Evolutionary conservation across 2,888 invertebrate species (phyloP).

Genomic region (Drosophila paranaensis): DNA sequence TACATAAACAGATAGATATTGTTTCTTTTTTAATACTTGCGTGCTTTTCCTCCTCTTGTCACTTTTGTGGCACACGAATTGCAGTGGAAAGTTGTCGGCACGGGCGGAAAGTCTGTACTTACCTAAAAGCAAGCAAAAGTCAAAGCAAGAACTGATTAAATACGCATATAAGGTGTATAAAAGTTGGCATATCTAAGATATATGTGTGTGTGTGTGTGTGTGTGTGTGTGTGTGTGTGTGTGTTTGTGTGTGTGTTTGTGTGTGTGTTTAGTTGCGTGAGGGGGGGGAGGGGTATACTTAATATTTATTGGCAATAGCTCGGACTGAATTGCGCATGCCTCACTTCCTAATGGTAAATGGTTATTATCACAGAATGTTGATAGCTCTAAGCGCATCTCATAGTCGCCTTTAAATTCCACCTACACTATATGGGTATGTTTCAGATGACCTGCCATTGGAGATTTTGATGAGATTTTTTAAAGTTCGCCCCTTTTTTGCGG

Average conservation of each 20-base stretch:
- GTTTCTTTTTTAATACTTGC: slow-evolving; percentile 31
- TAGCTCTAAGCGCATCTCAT: slow-evolving; percentile 42
- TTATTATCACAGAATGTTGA: slow-evolving; percentile 50
- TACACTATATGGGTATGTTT: too few species aligned
- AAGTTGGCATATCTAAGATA: not conserved
- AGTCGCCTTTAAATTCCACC: slow-evolving; percentile 27
- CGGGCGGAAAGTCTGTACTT: slow-evolving; percentile 63
- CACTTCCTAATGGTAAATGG: slow-evolving; percentile 63
- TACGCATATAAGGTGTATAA: slow-evolving; percentile 29
- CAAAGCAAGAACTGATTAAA: slow-evolving; percentile 70
- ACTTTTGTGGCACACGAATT: slow-evolving; percentile 55
- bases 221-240: slow-evolving; percentile 14
- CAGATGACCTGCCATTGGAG: slow-evolving; percentile 5
- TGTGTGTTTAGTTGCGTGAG: too few species aligned
- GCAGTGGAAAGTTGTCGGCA: slow-evolving; percentile 69
- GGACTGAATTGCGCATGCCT: slow-evolving; percentile 55
- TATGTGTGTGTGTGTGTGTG: not conserved
- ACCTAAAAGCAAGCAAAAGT: slow-evolving; percentile 68
- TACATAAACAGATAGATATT: slow-evolving; percentile 16
- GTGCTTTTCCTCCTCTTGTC: not conserved
- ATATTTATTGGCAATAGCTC: slow-evolving; percentile 66
- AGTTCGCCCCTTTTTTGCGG: too few species aligned
- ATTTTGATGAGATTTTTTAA: slow-evolving; percentile 9
- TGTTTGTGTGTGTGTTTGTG: not conserved
- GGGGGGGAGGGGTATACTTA: slow-evolving; percentile 51